These are phyloP conservation scores for Danio choprae DNA, from an alignment of 2,797 vertebrate genomes.

Conservation along the genomic window DNA sequence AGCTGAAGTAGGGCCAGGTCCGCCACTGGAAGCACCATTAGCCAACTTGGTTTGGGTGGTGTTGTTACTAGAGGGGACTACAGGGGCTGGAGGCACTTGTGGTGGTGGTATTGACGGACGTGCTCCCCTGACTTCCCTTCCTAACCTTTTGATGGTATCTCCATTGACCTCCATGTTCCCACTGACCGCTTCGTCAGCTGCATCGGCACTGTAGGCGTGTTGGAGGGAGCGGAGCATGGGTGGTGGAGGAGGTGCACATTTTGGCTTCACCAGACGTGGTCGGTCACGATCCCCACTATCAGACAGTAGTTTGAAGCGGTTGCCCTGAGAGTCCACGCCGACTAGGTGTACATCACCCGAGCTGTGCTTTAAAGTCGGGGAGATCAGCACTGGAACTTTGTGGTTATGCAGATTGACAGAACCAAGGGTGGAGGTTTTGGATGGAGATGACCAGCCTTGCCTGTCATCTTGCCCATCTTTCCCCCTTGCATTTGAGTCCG, in stretches of 20 bases:
- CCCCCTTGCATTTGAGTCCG: slow-evolving; percentile 74
- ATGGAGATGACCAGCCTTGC: slow-evolving; percentile 88
- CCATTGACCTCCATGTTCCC: slow-evolving; percentile 78
- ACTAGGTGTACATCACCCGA: slow-evolving; percentile 94
- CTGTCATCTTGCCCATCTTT: slow-evolving; percentile 84
- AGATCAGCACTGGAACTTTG: slow-evolving; percentile 98
- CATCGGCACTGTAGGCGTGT: slow-evolving; percentile 78
- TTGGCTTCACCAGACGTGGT: slow-evolving; percentile 94
- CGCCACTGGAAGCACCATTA: slow-evolving; percentile 79
- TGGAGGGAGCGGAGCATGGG: slow-evolving; percentile 88
- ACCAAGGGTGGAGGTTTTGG: slow-evolving; percentile 74
- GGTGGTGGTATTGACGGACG: slow-evolving; percentile 84
- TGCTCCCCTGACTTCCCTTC: slow-evolving; percentile 83
- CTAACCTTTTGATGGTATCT: slow-evolving; percentile 83
- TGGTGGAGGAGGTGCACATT: slow-evolving; percentile 95
- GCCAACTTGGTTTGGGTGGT: slow-evolving; percentile 86
- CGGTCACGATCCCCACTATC: slow-evolving; percentile 93
- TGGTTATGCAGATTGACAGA: slow-evolving; percentile 87
- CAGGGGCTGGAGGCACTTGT: slow-evolving; percentile 84
- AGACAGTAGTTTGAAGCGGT: slow-evolving; percentile 97
- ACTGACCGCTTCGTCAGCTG: slow-evolving; percentile 77
- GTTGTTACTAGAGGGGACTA: slow-evolving; percentile 70
- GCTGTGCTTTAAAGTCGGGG: slow-evolving; percentile 93
- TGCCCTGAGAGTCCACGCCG: slow-evolving; percentile 98
- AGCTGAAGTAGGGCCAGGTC: slow-evolving; percentile 68